Base-by-base conservation (phyloP, 2,888 invertebrate genomes). In the Aproaerema taeniolella region DNA sequence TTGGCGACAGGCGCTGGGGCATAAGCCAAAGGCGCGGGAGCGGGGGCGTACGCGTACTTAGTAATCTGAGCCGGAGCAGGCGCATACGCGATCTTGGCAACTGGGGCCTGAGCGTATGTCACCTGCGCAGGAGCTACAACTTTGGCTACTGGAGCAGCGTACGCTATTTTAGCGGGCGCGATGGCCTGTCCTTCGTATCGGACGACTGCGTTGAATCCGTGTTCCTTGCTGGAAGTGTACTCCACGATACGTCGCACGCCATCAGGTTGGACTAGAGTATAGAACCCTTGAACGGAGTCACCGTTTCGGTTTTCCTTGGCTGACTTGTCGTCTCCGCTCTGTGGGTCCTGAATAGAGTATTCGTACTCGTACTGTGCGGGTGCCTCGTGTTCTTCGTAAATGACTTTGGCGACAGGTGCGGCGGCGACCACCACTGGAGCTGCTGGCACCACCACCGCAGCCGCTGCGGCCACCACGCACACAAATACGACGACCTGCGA, bases 191-290 rank as follows among this genome's bases (percentile, higher is more conserved):
- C 65, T 46, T 72, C 68, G 46, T 67, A 65, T 30, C 63, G 61
- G n/a, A 70, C 70, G 32, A 54, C 47, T 13, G 71, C 68, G 50
- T 64, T 69, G 58, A 70, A 71, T 16, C 71, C 71, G 47, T 60
- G 50, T 36, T 55, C 58, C 38, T 55, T 58, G 53, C 68, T 67
- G 20, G 67, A 52, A 53, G 61, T 55, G 58, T 69, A 69, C 40
- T 66, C 66, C 5, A 70, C 69, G 35, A 67, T 58, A 45, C 69
- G 67, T 38, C 49, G 55, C 28, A 62, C 57, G n/a, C 72, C 70
- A 40, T 72, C 70, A 37, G 67, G 66, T 45, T 71, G 68, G 37
- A 71, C 49, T 26, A 70, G 58, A 3, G 69, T 64, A 56, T 70
- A 70, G 33, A 62, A 63, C 38, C 70, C 69, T 34, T 67, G 65